Evolutionary conservation across 2,797 vertebrate species (phyloP).

Genomic region (Coluber constrictor): DNA sequence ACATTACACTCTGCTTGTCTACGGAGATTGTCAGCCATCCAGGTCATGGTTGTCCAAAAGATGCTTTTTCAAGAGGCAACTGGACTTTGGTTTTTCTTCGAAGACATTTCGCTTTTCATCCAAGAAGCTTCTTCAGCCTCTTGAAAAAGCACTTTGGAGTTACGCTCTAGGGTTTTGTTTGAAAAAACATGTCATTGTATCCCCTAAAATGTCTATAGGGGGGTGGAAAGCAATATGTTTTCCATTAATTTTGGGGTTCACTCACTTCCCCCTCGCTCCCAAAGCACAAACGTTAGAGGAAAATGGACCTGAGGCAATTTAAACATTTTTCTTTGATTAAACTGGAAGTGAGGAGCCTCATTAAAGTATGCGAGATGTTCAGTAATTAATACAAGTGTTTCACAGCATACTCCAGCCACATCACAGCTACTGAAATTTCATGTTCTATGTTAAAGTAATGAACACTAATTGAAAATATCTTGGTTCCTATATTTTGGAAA

Average conservation of each 20-base stretch:
- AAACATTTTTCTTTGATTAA: not conserved
- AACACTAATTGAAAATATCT: not conserved
- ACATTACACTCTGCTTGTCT: no score
- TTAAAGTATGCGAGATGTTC: not conserved
- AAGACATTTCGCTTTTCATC: no score
- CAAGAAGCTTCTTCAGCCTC: no score
- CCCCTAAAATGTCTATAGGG: not conserved
- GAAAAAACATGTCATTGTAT: not conserved
- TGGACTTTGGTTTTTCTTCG: no score
- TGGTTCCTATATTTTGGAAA: not conserved
- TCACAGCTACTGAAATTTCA: not conserved
- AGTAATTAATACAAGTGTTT: not conserved
- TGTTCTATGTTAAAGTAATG: not conserved
- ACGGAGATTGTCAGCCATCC: no score
- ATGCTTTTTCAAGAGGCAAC: no score
- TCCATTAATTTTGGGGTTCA: not conserved
- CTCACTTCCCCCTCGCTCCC: not conserved
- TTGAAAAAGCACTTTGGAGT: no score
- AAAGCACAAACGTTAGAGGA: not conserved
- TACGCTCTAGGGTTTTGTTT: not conserved
- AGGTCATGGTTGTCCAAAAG: no score
- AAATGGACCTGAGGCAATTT: not conserved
- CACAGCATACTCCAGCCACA: no score
- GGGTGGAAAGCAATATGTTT: not conserved
- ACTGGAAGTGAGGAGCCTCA: not conserved